Evolutionary conservation across 2,113 vertebrate genomes (phyloP).

Genomic region (Apteryx owenii): DNA sequence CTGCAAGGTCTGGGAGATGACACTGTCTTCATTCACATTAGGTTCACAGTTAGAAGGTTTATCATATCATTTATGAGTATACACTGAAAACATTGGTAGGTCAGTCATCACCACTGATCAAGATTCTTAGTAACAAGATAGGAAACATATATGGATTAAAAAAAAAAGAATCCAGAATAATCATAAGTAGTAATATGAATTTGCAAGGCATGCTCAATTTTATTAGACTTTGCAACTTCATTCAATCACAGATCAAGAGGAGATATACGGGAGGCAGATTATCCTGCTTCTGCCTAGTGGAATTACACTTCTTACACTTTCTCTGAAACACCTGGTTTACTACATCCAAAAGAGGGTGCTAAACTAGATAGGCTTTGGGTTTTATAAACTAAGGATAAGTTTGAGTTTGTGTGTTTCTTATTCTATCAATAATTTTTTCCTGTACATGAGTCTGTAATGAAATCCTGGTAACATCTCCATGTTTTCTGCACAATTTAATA

Average conservation of each 20-base stretch:
- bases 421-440: not conserved
- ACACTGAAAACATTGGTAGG: not conserved
- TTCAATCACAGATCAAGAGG: not conserved
- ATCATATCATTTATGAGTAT: rapidly evolving
- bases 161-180: not conserved
- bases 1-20: not conserved
- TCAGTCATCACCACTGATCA: not conserved
- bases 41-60: not conserved
- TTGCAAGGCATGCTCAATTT: not conserved
- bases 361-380: not conserved
- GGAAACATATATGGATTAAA: not conserved
- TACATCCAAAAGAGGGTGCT: not conserved
- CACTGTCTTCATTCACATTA: rapidly evolving
- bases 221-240: not conserved
- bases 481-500: not conserved
- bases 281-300: not conserved
- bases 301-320: not conserved
- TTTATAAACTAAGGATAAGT: not conserved
- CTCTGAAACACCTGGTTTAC: not conserved
- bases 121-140: not conserved
- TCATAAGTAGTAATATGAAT: not conserved
- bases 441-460: not conserved
- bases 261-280: not conserved
- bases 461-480: not conserved
- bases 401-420: not conserved